Percentiles rank a stretch among this genome's conserved stretches.
Conservation (phyloP, 1,140 invertebrate species). For the Calycopis cecrops region DNA sequence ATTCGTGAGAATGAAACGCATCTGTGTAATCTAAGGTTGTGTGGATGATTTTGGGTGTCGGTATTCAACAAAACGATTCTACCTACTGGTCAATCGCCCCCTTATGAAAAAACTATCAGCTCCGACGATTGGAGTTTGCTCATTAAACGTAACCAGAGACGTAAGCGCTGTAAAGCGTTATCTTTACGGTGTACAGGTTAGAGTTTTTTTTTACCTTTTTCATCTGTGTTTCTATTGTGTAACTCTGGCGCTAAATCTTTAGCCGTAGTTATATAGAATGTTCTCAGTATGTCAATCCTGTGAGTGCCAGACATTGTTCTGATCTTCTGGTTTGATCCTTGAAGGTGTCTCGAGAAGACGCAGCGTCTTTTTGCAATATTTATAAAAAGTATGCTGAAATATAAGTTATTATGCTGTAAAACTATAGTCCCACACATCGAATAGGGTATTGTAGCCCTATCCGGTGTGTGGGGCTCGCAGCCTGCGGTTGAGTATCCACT, state of each 20-base stretch:
- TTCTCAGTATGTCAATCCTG: constrained; percentile 81
- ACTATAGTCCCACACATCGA: not conserved
- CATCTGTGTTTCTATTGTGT: constrained; percentile 27
- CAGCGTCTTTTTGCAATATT: constrained; percentile 80
- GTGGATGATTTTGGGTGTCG: no score
- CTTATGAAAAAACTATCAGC: no score
- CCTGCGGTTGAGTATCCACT: no score
- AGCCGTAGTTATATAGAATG: constrained; percentile 80
- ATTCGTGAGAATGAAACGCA: no score
- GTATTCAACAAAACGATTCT: no score
- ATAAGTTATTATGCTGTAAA: constrained; percentile 25
- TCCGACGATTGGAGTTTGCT: no score
- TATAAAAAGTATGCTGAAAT: constrained; percentile 81
- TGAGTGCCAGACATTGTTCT: constrained; percentile 75
- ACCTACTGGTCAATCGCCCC: no score
- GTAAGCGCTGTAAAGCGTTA: no score
- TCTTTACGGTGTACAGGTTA: no score
- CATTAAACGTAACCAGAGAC: no score
- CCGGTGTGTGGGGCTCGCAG: no score
- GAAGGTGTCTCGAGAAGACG: constrained; percentile 79
- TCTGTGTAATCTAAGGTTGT: no score
- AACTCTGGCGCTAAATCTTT: constrained; percentile 53
- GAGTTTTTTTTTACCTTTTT: constrained; percentile 33
- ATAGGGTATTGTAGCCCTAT: not conserved
- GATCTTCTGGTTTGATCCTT: constrained; percentile 65